A percentile compares a stretch with the other conserved stretches of the same genome.
These are phyloP conservation scores for Samia ricini DNA, from an alignment of 1,140 invertebrate species.

Conservation along the genomic window DNA sequence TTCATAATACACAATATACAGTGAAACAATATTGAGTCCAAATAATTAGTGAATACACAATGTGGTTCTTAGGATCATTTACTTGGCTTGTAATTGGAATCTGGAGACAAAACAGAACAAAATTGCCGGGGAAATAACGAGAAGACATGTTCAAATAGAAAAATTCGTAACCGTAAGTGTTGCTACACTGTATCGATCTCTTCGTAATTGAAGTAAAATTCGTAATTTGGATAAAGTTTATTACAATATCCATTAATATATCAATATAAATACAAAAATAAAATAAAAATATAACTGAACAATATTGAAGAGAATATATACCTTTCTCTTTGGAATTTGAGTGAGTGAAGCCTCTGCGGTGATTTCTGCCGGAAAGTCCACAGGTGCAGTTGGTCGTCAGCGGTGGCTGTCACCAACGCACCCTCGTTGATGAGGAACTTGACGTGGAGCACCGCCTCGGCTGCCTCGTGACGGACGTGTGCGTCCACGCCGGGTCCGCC, in stretches of 20 bases:
- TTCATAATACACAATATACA: too few relatives aligned
- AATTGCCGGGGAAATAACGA: background rate
- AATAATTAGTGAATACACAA: too few relatives aligned
- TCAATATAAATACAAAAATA: too few relatives aligned
- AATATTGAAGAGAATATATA: too few relatives aligned
- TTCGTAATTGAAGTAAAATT: too few relatives aligned
- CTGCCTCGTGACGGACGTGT: slow-evolving; percentile 90
- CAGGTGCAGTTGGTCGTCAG: slow-evolving; percentile 96
- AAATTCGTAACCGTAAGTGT: background rate
- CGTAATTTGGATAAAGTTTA: background rate
- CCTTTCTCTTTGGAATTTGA: slow-evolving; percentile 98
- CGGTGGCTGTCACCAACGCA: slow-evolving; percentile 94
- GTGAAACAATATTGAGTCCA: too few relatives aligned
- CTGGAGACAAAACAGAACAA: background rate
- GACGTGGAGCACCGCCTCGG: slow-evolving; percentile 90
- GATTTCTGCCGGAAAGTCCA: slow-evolving; percentile 98
- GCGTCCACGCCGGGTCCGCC: slow-evolving; percentile 97
- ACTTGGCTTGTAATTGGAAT: background rate
- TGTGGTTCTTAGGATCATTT: background rate
- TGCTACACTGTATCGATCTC: background rate
- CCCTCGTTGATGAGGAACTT: slow-evolving; percentile 98
- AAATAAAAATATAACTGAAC: too few relatives aligned
- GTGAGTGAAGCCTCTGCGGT: slow-evolving; percentile 95
- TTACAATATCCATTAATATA: background rate
- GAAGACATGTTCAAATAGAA: background rate